Percentiles rank a stretch among this genome's conserved stretches.
phyloP scores from a whole-genome alignment of 2,797 vertebrate species.

The Cercopithecus diana region DNA sequence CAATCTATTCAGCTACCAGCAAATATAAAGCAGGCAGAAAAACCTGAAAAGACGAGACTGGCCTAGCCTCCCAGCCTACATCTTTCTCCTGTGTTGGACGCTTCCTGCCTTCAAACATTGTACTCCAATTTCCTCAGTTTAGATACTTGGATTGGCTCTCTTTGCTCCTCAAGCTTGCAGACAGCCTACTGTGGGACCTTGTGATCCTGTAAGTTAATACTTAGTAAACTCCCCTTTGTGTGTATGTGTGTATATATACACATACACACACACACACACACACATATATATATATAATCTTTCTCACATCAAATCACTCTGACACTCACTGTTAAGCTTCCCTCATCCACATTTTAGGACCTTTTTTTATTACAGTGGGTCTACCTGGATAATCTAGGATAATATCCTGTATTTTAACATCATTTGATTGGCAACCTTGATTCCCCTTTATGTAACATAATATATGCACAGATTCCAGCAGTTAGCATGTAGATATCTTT shows the following conservation, averaged over 20 bases:
- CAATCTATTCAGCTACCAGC: neutral
- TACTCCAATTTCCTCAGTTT: neutral
- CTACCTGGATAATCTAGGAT: neutral
- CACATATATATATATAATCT: neutral
- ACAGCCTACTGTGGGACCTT: neutral
- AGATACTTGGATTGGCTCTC: neutral
- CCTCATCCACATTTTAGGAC: neutral
- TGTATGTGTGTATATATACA: rapidly evolving
- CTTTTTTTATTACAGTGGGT: neutral
- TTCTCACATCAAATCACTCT: neutral
- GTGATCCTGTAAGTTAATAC: neutral
- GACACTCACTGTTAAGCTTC: neutral
- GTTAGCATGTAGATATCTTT: neutral
- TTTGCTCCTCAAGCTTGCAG: neutral
- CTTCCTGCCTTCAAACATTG: neutral
- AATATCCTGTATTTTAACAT: neutral
- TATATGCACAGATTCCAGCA: neutral
- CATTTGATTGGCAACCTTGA: neutral
- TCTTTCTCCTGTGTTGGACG: neutral
- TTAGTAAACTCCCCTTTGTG: neutral
- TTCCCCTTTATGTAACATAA: neutral
- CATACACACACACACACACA: too few relatives aligned
- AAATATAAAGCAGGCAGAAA: neutral
- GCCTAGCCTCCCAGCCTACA: neutral
- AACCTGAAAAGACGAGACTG: neutral